Evolutionary conservation across 2,113 vertebrate genomes (phyloP).

Genomic region (Festucalex cinctus): DNA sequence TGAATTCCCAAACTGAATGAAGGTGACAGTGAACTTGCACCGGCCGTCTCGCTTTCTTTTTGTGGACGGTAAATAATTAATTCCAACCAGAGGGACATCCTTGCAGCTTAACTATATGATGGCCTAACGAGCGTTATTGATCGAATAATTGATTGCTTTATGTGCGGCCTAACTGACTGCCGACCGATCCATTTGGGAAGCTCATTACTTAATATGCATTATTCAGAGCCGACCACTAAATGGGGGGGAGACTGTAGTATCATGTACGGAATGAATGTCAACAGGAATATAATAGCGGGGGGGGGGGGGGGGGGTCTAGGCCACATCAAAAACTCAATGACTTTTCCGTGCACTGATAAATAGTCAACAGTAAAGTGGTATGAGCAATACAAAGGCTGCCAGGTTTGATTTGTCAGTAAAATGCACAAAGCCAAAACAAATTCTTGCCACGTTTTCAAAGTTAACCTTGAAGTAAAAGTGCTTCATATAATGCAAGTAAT

Average conservation of each 20-base stretch:
- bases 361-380: constrained; percentile 1
- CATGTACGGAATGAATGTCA: constrained; percentile 45
- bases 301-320: no score
- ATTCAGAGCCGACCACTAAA: constrained; percentile 67
- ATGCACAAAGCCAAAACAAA: constrained; percentile 16
- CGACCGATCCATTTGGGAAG: constrained; percentile 68
- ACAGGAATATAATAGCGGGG: constrained; percentile 42
- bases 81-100: constrained; percentile 48
- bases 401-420: constrained; percentile 25
- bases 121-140: constrained; percentile 74
- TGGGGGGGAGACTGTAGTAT: constrained; percentile 36
- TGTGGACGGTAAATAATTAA: constrained; percentile 67
- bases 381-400: constrained; percentile 23
- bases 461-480: constrained; percentile 20
- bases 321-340: constrained; percentile 32
- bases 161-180: constrained; percentile 70
- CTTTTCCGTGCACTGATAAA: constrained; percentile 33
- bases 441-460: constrained; percentile 14
- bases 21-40: constrained; percentile 25
- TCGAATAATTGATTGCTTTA: constrained; percentile 79
- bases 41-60: constrained; percentile 30
- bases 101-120: constrained; percentile 72
- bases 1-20: background rate
- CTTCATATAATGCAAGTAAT: constrained; percentile 22
- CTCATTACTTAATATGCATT: constrained; percentile 76